phyloP scores from a whole-genome alignment of 2,113 vertebrate species.

The Anguilla japonica region DNA sequence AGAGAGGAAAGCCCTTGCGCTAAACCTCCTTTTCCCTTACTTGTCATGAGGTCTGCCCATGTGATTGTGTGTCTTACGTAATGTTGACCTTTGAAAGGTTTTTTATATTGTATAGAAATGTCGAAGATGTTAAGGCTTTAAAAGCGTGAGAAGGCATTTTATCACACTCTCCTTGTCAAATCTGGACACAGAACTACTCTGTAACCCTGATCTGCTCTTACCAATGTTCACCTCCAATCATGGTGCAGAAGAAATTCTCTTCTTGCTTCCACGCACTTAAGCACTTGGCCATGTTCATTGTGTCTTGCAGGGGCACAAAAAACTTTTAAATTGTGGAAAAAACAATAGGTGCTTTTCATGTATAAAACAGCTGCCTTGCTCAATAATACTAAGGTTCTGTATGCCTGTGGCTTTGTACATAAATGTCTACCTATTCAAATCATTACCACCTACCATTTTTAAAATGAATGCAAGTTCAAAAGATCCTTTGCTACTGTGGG shows the following conservation, averaged over 20 bases:
- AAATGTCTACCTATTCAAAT: neutral
- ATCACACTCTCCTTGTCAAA: neutral
- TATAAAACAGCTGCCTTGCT: neutral
- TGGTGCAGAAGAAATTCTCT: neutral
- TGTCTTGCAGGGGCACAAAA: neutral
- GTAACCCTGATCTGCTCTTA: neutral
- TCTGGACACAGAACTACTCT: neutral
- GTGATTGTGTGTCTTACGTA: neutral
- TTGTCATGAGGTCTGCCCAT: neutral
- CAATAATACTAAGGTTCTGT: neutral
- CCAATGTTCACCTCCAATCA: neutral
- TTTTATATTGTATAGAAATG: neutral
- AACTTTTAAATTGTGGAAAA: neutral
- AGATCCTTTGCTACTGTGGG: neutral
- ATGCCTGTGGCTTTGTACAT: neutral
- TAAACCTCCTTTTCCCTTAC: neutral
- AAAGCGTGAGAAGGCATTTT: neutral
- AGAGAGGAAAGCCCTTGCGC: neutral
- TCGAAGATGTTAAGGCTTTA: neutral
- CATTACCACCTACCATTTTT: slow-evolving; percentile 1
- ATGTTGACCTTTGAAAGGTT: neutral
- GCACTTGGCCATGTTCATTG: neutral
- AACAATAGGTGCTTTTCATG: neutral
- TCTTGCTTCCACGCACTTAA: neutral
- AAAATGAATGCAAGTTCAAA: neutral